These are phyloP conservation scores for Aspiorhynchus laticeps DNA, from an alignment of 2,113 vertebrate genomes.

Conservation along the genomic window DNA sequence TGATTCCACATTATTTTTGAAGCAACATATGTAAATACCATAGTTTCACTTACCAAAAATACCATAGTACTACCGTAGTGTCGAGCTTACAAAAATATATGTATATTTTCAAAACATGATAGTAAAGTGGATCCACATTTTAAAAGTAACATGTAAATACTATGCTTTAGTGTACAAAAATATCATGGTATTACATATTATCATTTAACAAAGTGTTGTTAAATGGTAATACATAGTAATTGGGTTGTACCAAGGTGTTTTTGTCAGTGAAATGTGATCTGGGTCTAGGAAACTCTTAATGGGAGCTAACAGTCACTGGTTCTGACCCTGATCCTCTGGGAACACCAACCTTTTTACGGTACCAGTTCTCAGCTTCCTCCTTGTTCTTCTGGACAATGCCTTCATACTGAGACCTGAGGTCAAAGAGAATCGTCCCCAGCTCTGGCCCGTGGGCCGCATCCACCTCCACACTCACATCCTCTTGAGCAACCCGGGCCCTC, in stretches of 20 bases:
- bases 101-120: no score
- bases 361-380: constrained; percentile 79
- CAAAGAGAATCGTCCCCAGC: constrained; percentile 71
- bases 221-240: background rate
- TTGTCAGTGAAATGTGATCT: background rate
- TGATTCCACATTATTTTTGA: no score
- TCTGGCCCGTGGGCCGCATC: constrained; percentile 74
- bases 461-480: constrained; percentile 80
- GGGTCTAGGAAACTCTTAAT: background rate
- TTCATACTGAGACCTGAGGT: constrained; percentile 80
- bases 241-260: background rate
- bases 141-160: background rate
- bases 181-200: background rate
- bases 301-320: background rate
- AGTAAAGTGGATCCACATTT: no score
- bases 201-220: background rate
- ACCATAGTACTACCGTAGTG: no score
- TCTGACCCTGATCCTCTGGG: background rate
- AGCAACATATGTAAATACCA: background rate
- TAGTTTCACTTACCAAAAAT: background rate
- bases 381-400: constrained; percentile 80
- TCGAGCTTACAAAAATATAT: no score
- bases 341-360: constrained; percentile 77
- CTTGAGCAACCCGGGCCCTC: constrained; percentile 71
- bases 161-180: background rate